phyloP scores from a whole-genome alignment of 2,888 invertebrate species.

The Ptychoptera contaminata region DNA sequence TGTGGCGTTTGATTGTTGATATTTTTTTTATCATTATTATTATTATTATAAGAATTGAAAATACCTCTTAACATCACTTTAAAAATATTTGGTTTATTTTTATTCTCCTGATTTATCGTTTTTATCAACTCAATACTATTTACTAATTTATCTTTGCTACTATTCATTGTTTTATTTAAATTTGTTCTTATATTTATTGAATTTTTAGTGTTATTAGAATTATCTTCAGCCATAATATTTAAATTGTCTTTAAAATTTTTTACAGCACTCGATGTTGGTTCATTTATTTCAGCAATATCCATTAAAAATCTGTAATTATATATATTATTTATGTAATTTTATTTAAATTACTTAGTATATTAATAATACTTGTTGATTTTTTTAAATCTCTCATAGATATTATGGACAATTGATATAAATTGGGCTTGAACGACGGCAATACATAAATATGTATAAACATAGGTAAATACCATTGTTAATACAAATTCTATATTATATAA shows the following conservation, averaged over 20 bases:
- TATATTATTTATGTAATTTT: not conserved
- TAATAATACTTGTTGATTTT: conserved; percentile 1
- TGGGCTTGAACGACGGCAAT: conserved; percentile 24
- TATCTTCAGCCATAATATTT: conserved; percentile 1
- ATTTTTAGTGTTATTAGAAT: not conserved
- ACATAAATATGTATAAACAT: conserved; percentile 21
- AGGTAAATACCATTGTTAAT: conserved; percentile 5
- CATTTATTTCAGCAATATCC: conserved; percentile 4
- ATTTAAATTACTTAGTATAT: not conserved
- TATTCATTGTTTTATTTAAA: not conserved
- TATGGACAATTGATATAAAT: conserved; percentile 24
- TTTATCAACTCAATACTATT: no score
- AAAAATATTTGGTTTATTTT: not conserved
- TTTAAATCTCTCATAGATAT: conserved; percentile 24
- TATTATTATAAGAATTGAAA: no score
- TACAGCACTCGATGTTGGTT: conserved; percentile 7
- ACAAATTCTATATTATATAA: not conserved
- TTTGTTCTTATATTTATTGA: not conserved
- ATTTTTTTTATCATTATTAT: not conserved
- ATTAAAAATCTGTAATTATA: conserved; percentile 1
- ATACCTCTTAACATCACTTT: not conserved
- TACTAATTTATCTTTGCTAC: not conserved
- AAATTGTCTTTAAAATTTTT: conserved; percentile 1
- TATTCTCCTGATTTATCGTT: not conserved
- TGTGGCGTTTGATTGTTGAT: not conserved